phyloP scores from a whole-genome alignment of 2,888 invertebrate species.

The Chesias legatella region DNA sequence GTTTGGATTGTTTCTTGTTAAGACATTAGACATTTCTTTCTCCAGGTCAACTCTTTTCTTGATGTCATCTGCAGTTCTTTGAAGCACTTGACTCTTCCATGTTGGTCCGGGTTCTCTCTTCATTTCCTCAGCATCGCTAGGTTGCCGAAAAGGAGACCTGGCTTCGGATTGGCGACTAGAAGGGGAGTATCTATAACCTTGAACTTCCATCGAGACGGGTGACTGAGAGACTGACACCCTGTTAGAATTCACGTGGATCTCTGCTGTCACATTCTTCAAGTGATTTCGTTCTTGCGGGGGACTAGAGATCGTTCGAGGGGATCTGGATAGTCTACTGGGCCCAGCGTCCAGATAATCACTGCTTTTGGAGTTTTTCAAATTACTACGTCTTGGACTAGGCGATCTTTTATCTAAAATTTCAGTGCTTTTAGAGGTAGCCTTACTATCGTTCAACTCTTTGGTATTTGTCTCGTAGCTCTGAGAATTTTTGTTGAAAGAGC shows the following conservation, averaged over 20 bases:
- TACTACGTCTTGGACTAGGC: conserved; percentile 56
- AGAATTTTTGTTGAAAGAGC: conserved; percentile 60
- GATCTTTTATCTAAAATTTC: conserved; percentile 66
- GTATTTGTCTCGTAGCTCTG: conserved; percentile 60
- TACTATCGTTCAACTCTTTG: conserved; percentile 66
- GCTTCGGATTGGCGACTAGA: conserved; percentile 59
- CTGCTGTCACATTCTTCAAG: conserved; percentile 66
- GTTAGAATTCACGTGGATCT: conserved; percentile 70
- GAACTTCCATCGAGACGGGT: conserved; percentile 58
- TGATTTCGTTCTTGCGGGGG: conserved; percentile 36
- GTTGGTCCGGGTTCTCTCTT: conserved; percentile 44
- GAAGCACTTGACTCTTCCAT: conserved; percentile 74
- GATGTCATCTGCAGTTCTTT: conserved; percentile 71
- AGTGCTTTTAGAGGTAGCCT: conserved; percentile 74
- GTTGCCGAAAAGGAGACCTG: conserved; percentile 54
- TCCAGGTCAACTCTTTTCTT: conserved; percentile 62
- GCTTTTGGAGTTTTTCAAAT: conserved; percentile 65
- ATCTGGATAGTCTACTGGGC: conserved; percentile 52
- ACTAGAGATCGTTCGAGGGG: conserved; percentile 44
- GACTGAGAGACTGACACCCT: conserved; percentile 64
- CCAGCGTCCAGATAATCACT: conserved; percentile 68
- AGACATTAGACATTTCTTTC: conserved; percentile 61
- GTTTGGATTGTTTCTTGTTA: conserved; percentile 50
- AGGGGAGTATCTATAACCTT: conserved; percentile 51
- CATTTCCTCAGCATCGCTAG: conserved; percentile 48